Evolutionary conservation across 2,888 invertebrate species (phyloP).

Genomic region (Epinotia demarniana): DNA sequence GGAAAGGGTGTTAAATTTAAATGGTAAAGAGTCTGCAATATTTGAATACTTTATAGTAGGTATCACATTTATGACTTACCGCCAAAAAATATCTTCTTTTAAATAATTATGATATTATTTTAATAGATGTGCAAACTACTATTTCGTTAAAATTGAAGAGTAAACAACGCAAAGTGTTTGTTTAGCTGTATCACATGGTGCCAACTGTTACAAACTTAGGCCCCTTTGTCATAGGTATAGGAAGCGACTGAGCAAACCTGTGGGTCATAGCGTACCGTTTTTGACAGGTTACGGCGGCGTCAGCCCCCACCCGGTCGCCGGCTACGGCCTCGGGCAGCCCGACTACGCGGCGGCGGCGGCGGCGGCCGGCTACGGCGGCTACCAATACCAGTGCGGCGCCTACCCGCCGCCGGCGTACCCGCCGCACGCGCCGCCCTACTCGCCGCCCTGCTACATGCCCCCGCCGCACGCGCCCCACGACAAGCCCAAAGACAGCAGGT

Average conservation of each 20-base stretch:
- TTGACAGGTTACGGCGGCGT: slow-evolving; percentile 90
- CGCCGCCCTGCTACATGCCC: slow-evolving; percentile 95
- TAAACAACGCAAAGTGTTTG: too few species aligned
- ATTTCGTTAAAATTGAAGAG: too few species aligned
- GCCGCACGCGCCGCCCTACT: slow-evolving; percentile 89
- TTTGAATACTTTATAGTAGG: too few species aligned
- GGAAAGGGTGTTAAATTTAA: too few species aligned
- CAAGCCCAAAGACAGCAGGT: slow-evolving; percentile 91
- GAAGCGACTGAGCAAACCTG: background rate
- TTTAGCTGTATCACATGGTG: background rate
- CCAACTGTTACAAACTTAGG: background rate
- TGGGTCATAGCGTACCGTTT: background rate
- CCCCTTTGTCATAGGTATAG: background rate
- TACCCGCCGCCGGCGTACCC: slow-evolving; percentile 87
- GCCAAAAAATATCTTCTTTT: too few species aligned
- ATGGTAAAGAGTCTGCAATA: too few species aligned
- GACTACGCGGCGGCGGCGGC: slow-evolving; percentile 92
- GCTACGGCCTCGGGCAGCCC: slow-evolving; percentile 92
- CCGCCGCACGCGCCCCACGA: slow-evolving; percentile 93
- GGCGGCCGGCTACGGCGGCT: slow-evolving; percentile 87
- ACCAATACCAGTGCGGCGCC: slow-evolving; percentile 83
- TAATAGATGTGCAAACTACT: too few species aligned
- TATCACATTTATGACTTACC: too few species aligned
- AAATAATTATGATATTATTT: too few species aligned
- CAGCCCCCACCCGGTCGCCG: slow-evolving; percentile 91